Conservation (phyloP, 2,888 invertebrate species). For the Leucophenga montana region DNA sequence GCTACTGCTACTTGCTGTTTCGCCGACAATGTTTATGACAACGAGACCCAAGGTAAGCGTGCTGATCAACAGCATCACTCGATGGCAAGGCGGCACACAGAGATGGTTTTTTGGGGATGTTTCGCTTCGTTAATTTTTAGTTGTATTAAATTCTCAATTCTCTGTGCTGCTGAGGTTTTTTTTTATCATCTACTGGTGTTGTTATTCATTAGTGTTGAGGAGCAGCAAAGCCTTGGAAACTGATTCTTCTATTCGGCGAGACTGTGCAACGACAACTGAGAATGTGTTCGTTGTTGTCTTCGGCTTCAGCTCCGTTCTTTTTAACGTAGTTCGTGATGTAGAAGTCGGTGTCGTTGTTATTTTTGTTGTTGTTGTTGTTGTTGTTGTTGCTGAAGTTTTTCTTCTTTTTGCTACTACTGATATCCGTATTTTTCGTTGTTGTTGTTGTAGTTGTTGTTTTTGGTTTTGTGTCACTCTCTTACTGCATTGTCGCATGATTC, state of each 20-base stretch:
- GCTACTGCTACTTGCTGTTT: slow-evolving; percentile 1
- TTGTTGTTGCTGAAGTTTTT: background rate
- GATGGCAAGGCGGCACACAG: background rate
- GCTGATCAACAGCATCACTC: slow-evolving; percentile 15
- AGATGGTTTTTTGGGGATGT: background rate
- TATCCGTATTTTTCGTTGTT: background rate
- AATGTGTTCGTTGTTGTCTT: too few relatives aligned
- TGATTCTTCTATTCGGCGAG: too few relatives aligned
- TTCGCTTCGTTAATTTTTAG: background rate
- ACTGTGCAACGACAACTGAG: too few relatives aligned
- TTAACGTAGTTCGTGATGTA: background rate
- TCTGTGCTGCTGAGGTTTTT: too few relatives aligned
- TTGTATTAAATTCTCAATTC: background rate
- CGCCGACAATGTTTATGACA: background rate
- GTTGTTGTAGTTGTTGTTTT: background rate
- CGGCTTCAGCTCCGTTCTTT: background rate
- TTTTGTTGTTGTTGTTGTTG: background rate
- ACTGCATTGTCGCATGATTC: slow-evolving; percentile 10
- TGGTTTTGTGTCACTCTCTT: background rate
- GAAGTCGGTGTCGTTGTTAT: background rate
- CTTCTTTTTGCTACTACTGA: background rate
- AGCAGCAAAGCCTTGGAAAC: too few relatives aligned
- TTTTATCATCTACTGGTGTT: too few relatives aligned
- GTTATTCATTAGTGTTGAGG: too few relatives aligned
- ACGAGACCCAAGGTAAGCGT: slow-evolving; percentile 4